A percentile compares a stretch with the other conserved stretches of the same genome.
These are phyloP conservation scores for Spatula clypeata DNA, from an alignment of 2,797 vertebrate species.

Conservation along the genomic window DNA sequence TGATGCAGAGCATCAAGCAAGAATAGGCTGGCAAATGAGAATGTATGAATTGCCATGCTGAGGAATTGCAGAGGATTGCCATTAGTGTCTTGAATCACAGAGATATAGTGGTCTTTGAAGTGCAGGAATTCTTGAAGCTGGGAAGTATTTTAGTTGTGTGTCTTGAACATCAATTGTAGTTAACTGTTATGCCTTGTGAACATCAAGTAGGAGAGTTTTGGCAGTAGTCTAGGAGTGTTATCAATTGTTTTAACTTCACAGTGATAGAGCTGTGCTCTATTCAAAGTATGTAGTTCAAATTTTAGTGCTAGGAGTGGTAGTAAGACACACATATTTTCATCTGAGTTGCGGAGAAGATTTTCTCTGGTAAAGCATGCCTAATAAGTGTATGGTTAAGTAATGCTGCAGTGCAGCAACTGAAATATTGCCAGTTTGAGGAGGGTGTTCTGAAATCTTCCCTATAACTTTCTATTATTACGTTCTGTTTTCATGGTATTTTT, in stretches of 20 bases:
- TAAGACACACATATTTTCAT: not conserved
- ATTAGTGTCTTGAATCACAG: not conserved
- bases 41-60: not conserved
- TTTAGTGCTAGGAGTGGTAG: not conserved
- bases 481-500: conserved; percentile 10
- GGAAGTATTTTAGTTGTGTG: not conserved
- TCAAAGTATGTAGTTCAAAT: not conserved
- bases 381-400: not conserved
- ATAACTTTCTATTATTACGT: not conserved
- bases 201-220: conserved; percentile 3
- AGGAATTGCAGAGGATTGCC: not conserved
- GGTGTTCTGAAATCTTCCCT: not conserved
- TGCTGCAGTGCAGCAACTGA: not conserved
- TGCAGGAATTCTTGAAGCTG: not conserved
- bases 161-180: not conserved
- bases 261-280: not conserved
- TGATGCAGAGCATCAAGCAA: not conserved
- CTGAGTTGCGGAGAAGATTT: not conserved
- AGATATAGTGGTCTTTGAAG: not conserved
- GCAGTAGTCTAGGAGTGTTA: not conserved
- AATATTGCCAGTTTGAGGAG: not conserved
- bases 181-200: not conserved
- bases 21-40: not conserved
- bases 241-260: not conserved
- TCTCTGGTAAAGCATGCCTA: not conserved